A percentile compares a stretch with the other conserved stretches of the same genome.
phyloP scores from a whole-genome alignment of 2,113 vertebrate species.

The Craseonycteris thonglongyai region DNA sequence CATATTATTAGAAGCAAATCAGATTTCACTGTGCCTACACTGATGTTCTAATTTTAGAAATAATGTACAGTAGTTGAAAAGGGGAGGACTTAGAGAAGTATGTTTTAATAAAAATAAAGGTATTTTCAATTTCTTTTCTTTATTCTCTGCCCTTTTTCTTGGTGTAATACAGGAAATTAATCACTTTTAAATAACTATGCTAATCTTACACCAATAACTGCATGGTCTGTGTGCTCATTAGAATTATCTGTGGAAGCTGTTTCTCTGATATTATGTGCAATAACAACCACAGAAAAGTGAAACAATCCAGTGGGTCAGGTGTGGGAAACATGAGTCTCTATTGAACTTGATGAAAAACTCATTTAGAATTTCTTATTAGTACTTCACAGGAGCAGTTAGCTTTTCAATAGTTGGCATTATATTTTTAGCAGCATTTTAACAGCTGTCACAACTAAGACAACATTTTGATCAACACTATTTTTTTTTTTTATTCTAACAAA shows the following conservation, averaged over 20 bases:
- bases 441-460: conserved; percentile 80
- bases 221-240: conserved; percentile 37
- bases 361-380: conserved; percentile 72
- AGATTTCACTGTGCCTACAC: conserved; percentile 79
- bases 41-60: conserved; percentile 78
- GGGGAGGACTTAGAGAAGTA: conserved; percentile 61
- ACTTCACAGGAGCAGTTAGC: conserved; percentile 73
- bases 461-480: conserved; percentile 67
- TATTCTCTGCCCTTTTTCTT: conserved; percentile 48
- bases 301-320: conserved; percentile 38
- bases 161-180: conserved; percentile 59
- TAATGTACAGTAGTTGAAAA: conserved; percentile 73
- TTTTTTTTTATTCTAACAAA: conserved; percentile 69
- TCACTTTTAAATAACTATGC: conserved; percentile 59
- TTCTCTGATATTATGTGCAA: neutral
- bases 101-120: conserved; percentile 63
- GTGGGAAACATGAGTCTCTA: conserved; percentile 60
- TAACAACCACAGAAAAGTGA: conserved; percentile 49
- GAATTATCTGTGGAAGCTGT: neutral
- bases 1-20: conserved; percentile 81
- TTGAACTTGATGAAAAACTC: conserved; percentile 65
- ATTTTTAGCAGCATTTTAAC: conserved; percentile 83
- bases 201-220: conserved; percentile 53
- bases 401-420: conserved; percentile 76
- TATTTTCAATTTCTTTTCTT: conserved; percentile 50